Base-by-base conservation (phyloP, 2,888 invertebrate genomes). In the Cecidostiba fungosa region DNA sequence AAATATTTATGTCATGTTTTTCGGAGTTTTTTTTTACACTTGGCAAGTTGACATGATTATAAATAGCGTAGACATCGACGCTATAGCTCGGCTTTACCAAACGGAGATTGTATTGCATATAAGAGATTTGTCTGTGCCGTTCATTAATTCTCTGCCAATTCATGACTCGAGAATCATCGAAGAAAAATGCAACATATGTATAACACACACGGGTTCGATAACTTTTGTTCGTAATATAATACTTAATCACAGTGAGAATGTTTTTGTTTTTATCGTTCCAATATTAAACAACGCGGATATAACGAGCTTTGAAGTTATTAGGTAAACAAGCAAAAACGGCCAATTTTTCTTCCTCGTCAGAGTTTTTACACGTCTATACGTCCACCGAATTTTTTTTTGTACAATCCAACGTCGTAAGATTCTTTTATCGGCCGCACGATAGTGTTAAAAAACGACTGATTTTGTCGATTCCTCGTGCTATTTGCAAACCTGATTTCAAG, bases 401-500 rank as follows among this genome's bases (percentile, higher is more conserved):
- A 16, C 26, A 3, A 19, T 32, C 29, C 8, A 32, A 66, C n/a
- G 39, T 43, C 36, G 12, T 10, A 77, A 62, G n/a, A 66, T 62
- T 77, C 26, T 39, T 23, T 43, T 77, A 66, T 77, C 62, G 43
- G 12, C 29, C 62, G n/a, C 10, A 16, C 43, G 54, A 69, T 69
- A 19, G 26, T 5, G 43, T 8, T 32, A 23, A 72, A 50, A 73
- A 50, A 47, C 19, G 36, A 73, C 3, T 43, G 59, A 77, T 77
- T 72, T 43, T 62, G 39, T 85, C 77, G 77, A 85, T 85, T 85
- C 47, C 32, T 26, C 66, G 66, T 39, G 77, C 47, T 82, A 86
- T 86, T 86, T 86, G 80, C 80, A 83, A 86, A 86, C 62, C 80
- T 80, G 79, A 82, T 83, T 86, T 86, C 77, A 83, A 83, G 86